Evolutionary conservation across 2,888 invertebrate species (phyloP).

Genomic region (Galeopsomyia nigrocyanea): DNA sequence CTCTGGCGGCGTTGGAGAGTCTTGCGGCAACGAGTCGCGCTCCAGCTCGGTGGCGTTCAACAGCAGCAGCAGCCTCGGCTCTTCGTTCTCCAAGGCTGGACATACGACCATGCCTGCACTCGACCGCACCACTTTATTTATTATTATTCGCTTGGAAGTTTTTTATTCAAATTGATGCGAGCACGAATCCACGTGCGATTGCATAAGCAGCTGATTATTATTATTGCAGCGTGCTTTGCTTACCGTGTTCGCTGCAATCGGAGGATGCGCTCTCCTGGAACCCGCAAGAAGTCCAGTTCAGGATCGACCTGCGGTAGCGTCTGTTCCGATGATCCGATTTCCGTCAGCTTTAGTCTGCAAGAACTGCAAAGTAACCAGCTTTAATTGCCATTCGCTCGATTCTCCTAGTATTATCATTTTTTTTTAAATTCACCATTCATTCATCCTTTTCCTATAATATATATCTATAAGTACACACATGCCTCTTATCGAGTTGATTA

Average conservation of each 20-base stretch:
- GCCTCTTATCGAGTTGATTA: no score
- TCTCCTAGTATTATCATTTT: no score
- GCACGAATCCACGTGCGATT: no score
- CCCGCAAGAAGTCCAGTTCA: conserved; percentile 48
- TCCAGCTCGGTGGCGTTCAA: conserved; percentile 40
- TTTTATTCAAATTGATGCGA: no score
- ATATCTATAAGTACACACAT: no score
- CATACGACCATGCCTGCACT: conserved; percentile 64
- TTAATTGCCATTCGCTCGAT: conserved; percentile 13
- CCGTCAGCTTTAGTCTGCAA: conserved; percentile 64
- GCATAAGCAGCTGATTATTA: no score
- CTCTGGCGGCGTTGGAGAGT: background rate
- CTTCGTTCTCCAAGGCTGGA: conserved; percentile 61
- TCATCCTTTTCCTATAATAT: no score
- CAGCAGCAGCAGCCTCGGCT: conserved; percentile 52
- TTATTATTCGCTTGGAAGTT: no score
- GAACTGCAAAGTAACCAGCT: conserved; percentile 49
- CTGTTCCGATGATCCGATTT: conserved; percentile 63
- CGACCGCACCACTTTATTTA: background rate
- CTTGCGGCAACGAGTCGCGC: conserved; percentile 9
- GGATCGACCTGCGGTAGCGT: conserved; percentile 66
- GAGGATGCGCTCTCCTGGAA: conserved; percentile 33
- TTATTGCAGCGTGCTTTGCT: no score
- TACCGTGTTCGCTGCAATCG: conserved; percentile 41
- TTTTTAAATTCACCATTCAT: no score